These are phyloP conservation scores for Exephanes ischioxanthus DNA, from an alignment of 2,888 invertebrate species.

Conservation along the genomic window DNA sequence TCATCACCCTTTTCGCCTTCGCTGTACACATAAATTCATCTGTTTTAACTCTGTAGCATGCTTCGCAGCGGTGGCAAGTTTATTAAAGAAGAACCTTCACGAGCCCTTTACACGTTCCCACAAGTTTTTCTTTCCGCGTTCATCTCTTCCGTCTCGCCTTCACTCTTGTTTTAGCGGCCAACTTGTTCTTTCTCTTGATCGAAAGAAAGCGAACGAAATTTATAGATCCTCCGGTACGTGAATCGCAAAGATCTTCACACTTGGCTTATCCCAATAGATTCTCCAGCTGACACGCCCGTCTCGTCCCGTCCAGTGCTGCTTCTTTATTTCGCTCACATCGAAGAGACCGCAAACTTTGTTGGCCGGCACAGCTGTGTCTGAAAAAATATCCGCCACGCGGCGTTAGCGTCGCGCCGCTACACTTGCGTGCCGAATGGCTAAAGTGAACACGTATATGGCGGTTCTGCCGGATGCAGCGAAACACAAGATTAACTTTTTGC, in stretches of 20 bases:
- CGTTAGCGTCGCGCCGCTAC: neutral
- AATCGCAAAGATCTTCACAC: constrained; percentile 11
- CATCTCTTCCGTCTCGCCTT: neutral
- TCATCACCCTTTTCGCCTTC: neutral
- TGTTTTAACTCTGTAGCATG: no score
- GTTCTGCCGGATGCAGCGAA: neutral
- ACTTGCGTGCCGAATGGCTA: constrained; percentile 1
- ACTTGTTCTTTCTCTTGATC: neutral
- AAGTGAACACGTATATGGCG: neutral
- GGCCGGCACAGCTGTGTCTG: constrained; percentile 95
- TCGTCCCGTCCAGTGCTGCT: constrained; percentile 22
- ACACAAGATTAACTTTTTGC: neutral
- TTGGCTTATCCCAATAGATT: neutral
- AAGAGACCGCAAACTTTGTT: constrained; percentile 94
- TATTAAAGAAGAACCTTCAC: no score
- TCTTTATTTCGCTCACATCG: constrained; percentile 80
- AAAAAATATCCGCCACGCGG: constrained; percentile 82
- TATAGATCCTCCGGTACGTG: neutral
- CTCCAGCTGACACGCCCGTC: constrained; percentile 10
- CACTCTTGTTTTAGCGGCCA: neutral
- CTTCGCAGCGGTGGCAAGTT: no score
- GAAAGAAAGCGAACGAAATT: neutral
- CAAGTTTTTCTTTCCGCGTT: no score
- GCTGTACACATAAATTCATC: no score
- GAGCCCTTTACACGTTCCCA: no score